These are phyloP conservation scores for Cryptus viduatorius DNA, from an alignment of 2,888 invertebrate genomes.

Conservation along the genomic window DNA sequence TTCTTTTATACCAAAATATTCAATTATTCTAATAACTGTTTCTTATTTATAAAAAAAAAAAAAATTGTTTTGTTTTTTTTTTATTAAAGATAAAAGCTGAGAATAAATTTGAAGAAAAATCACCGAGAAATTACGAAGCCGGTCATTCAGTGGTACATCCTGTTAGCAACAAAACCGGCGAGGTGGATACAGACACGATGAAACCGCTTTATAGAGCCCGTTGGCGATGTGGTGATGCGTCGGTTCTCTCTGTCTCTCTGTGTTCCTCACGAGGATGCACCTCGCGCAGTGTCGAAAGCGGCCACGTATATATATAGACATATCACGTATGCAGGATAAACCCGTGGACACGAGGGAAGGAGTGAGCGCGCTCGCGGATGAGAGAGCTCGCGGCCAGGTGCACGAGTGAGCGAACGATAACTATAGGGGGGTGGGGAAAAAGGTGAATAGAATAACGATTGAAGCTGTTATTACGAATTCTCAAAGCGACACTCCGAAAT, in stretches of 20 bases:
- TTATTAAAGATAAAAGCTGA: not conserved
- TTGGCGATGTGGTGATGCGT: slow-evolving; percentile 7
- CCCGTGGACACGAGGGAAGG: slow-evolving; percentile 18
- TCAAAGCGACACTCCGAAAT: not conserved
- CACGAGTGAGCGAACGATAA: slow-evolving; percentile 20
- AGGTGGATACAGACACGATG: slow-evolving; percentile 7
- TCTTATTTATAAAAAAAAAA: too few species aligned
- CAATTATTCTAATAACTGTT: not conserved
- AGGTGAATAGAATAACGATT: slow-evolving; percentile 17
- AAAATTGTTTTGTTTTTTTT: not conserved
- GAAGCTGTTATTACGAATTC: not conserved
- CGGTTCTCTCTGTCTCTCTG: slow-evolving; percentile 5
- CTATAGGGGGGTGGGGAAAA: not conserved
- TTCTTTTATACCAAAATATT: not conserved
- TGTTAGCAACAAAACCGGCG: slow-evolving; percentile 14
- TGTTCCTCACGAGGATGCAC: slow-evolving; percentile 12
- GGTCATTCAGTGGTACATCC: slow-evolving; percentile 32
- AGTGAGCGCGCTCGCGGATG: slow-evolving; percentile 3
- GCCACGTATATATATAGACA: not conserved
- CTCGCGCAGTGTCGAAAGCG: slow-evolving; percentile 21
- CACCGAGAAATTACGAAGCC: not conserved
- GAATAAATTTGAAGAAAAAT: not conserved
- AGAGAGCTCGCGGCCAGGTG: slow-evolving; percentile 21
- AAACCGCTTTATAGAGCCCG: slow-evolving; percentile 13
- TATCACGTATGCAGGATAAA: slow-evolving; percentile 5